Conservation (phyloP, 2,113 vertebrate species). For the Falco punctatus region DNA sequence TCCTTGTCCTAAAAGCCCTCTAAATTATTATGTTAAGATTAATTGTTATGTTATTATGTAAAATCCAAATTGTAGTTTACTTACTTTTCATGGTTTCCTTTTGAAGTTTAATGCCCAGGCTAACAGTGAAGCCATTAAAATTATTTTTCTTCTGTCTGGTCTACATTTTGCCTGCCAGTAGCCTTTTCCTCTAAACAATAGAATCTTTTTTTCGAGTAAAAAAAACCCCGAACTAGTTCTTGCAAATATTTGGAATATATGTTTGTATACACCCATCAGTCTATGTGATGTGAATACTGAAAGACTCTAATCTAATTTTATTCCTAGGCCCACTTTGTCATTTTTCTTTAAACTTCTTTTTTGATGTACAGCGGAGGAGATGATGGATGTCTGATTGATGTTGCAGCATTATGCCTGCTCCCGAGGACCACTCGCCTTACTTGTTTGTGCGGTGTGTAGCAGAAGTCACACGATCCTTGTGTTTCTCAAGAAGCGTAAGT, state of each 20-base stretch:
- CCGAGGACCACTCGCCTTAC: background rate
- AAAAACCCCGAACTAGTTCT: background rate
- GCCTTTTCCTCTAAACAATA: background rate
- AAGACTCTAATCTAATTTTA: background rate
- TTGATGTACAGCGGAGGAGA: background rate
- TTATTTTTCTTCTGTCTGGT: background rate
- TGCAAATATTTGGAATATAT: background rate
- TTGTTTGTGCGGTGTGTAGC: background rate
- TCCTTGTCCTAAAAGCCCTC: background rate
- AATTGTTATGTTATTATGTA: background rate
- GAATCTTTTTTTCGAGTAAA: background rate
- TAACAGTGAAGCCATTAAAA: background rate
- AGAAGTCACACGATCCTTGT: background rate
- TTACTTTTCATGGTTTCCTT: background rate
- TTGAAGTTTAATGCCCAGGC: background rate
- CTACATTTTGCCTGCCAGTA: background rate
- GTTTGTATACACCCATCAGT: background rate
- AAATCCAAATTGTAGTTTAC: background rate
- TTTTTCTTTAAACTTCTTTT: background rate
- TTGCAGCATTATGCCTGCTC: background rate
- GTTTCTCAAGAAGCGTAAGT: background rate
- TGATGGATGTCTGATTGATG: background rate
- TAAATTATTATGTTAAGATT: background rate
- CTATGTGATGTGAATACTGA: background rate
- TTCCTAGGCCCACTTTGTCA: background rate